These are phyloP conservation scores for Pygoscelis antarcticus DNA, from an alignment of 2,113 vertebrate genomes.

Conservation along the genomic window DNA sequence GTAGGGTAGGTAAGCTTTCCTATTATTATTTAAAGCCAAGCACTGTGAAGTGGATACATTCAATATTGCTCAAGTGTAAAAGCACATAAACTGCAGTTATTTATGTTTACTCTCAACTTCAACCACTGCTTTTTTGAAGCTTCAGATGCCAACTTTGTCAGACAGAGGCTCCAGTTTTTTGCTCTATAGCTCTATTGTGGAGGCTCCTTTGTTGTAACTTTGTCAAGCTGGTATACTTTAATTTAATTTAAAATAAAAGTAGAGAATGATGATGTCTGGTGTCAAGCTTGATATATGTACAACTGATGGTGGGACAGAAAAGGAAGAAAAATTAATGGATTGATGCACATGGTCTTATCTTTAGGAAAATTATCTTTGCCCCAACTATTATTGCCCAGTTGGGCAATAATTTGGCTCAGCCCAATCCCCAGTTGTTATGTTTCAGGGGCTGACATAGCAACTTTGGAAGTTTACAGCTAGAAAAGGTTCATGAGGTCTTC, in stretches of 20 bases:
- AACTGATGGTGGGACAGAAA: background rate
- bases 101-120: background rate
- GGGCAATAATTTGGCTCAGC: background rate
- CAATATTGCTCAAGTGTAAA: background rate
- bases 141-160: background rate
- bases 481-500: background rate
- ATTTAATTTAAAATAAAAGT: background rate
- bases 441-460: background rate
- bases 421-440: background rate
- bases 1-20: background rate
- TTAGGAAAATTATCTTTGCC: background rate
- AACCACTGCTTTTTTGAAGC: background rate
- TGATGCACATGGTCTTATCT: background rate
- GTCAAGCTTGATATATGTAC: background rate
- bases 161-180: background rate
- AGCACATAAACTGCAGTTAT: background rate
- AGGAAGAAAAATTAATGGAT: background rate
- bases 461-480: background rate
- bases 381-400: background rate
- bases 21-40: background rate
- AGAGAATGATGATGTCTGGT: background rate
- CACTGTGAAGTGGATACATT: background rate
- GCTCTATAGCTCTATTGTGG: background rate
- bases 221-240: background rate
- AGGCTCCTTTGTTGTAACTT: background rate